phyloP scores from a whole-genome alignment of 2,797 vertebrate species.

The Furcifer pardalis region DNA sequence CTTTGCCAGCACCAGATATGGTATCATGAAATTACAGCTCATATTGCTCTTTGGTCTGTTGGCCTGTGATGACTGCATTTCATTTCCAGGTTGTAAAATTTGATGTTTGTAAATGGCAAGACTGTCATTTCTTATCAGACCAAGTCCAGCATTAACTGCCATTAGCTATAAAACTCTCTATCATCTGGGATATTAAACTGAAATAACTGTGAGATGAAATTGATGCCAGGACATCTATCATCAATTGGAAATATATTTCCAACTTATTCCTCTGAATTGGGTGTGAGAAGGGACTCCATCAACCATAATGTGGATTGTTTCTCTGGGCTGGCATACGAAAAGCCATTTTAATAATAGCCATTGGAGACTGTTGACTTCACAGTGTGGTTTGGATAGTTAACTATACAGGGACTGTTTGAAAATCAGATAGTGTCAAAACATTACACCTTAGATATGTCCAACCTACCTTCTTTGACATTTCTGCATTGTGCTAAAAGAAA shows the following conservation, averaged over 20 bases:
- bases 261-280: slow-evolving; percentile 40
- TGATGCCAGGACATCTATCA: slow-evolving; percentile 58
- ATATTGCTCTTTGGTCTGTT: slow-evolving; percentile 65
- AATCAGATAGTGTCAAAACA: slow-evolving; percentile 24
- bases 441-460: slow-evolving; percentile 32
- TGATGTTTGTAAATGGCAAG: slow-evolving; percentile 75
- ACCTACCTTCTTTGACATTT: slow-evolving; percentile 54
- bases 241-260: slow-evolving; percentile 61
- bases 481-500: background rate
- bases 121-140: slow-evolving; percentile 74
- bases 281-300: background rate
- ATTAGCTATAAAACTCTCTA: slow-evolving; percentile 76
- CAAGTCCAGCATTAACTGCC: slow-evolving; percentile 65
- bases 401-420: slow-evolving; percentile 24
- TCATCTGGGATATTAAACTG: slow-evolving; percentile 58
- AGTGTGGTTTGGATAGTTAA: slow-evolving; percentile 58
- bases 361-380: slow-evolving; percentile 55
- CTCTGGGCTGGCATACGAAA: slow-evolving; percentile 44
- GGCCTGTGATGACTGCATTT: slow-evolving; percentile 67
- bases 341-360: slow-evolving; percentile 71
- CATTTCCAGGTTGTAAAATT: slow-evolving; percentile 72
- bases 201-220: slow-evolving; percentile 62
- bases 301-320: slow-evolving; percentile 37
- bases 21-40: slow-evolving; percentile 68
- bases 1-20: slow-evolving; percentile 63